Percentiles rank a stretch among this genome's conserved stretches.
These are phyloP conservation scores for Apolygus lucorum DNA, from an alignment of 1,140 invertebrate species.

Conservation along the genomic window DNA sequence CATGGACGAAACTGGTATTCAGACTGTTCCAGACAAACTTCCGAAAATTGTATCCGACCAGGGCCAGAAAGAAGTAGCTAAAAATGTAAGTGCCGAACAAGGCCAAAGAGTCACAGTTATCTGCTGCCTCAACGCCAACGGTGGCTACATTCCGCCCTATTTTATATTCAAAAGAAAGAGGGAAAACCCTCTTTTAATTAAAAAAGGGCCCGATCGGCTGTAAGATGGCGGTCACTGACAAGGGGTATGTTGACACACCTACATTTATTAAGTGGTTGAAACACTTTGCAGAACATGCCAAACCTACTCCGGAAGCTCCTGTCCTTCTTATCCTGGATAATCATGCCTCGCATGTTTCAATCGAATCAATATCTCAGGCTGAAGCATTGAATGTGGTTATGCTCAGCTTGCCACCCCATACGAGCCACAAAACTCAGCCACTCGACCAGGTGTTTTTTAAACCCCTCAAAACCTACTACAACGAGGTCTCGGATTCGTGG, in stretches of 20 bases:
- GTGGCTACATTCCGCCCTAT: conserved; percentile 32
- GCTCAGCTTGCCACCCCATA: conserved; percentile 38
- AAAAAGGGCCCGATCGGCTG: conserved; percentile 11
- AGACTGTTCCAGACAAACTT: conserved; percentile 38
- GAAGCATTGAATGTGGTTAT: conserved; percentile 38
- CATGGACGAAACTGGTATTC: conserved; percentile 40
- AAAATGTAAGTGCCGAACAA: conserved; percentile 36
- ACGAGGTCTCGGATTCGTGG: conserved; percentile 27
- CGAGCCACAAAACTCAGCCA: conserved; percentile 38
- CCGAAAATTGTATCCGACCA: conserved; percentile 37
- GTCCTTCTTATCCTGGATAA: background rate
- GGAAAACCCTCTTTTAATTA: conserved; percentile 23
- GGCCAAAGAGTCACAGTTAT: conserved; percentile 29
- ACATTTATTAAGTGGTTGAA: conserved; percentile 38
- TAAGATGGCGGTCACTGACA: conserved; percentile 28
- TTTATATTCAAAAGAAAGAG: conserved; percentile 33
- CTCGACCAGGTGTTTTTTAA: conserved; percentile 39
- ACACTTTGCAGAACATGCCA: conserved; percentile 35
- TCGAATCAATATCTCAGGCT: conserved; percentile 35
- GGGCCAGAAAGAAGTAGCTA: conserved; percentile 37
- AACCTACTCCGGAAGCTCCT: conserved; percentile 35
- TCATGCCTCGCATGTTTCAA: background rate
- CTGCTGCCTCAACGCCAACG: conserved; percentile 21
- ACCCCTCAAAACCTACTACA: conserved; percentile 38
- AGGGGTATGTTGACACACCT: conserved; percentile 38